A percentile compares a stretch with the other conserved stretches of the same genome.
These are phyloP conservation scores for Eunapius fragilis DNA, from an alignment of 37 sponge, comb jelly and placozoan species.

Conservation along the genomic window DNA sequence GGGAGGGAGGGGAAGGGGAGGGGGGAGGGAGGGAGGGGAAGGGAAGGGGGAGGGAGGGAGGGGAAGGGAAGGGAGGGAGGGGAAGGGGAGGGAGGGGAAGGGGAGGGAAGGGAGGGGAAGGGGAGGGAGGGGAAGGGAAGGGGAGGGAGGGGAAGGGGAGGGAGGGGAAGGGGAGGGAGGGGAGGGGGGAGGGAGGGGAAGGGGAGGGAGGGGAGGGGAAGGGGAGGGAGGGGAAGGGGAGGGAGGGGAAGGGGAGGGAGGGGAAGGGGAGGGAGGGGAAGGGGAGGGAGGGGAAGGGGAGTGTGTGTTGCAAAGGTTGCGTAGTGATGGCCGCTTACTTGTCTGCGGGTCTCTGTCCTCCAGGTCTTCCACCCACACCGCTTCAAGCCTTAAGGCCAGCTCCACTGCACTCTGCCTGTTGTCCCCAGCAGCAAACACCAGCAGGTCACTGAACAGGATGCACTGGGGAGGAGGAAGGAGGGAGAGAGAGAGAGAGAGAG, in stretches of 20 bases:
- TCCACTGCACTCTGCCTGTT: constrained; percentile 77
- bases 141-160: not conserved
- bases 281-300: not conserved
- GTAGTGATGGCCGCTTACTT: constrained; percentile 22
- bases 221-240: not conserved
- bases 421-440: constrained; percentile 91
- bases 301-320: not conserved
- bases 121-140: constrained; percentile 1
- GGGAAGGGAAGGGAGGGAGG: not conserved
- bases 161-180: not conserved
- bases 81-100: not conserved
- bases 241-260: not conserved
- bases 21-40: no score
- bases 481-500: constrained; percentile 1
- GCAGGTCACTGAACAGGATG: constrained; percentile 88
- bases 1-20: no score
- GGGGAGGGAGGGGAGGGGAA: not conserved
- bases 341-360: constrained; percentile 89
- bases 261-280: constrained; percentile 2
- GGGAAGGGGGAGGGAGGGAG: no score
- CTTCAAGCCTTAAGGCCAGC: constrained; percentile 74
- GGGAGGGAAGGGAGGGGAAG: not conserved
- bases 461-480: constrained; percentile 50
- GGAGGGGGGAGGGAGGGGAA: not conserved
- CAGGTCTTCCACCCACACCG: constrained; percentile 93